These are phyloP conservation scores for Apotomis betuletana DNA, from an alignment of 2,888 invertebrate species.

Conservation along the genomic window DNA sequence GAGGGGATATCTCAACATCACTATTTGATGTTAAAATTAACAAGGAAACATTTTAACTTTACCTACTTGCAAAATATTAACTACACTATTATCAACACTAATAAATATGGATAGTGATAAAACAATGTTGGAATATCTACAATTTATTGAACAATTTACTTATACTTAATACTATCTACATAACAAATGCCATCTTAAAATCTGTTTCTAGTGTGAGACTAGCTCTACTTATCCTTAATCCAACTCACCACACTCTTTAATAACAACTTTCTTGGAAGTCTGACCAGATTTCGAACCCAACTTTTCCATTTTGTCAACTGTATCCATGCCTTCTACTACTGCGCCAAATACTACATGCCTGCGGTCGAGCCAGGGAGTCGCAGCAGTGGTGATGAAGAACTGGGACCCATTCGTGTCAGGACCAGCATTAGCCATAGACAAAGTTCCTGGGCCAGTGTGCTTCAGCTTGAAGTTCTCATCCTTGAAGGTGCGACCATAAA, in stretches of 20 bases:
- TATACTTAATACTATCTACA: constrained; percentile 26
- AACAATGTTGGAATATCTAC: constrained; percentile 41
- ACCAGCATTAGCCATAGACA: constrained; percentile 98
- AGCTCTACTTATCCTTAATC: constrained; percentile 49
- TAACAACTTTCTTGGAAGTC: constrained; percentile 90
- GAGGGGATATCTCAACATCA: no score
- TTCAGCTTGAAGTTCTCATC: constrained; percentile 98
- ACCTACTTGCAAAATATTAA: no score
- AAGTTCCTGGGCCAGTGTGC: constrained; percentile 93
- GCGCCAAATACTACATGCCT: constrained; percentile 97
- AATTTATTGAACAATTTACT: constrained; percentile 35
- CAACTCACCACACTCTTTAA: constrained; percentile 93
- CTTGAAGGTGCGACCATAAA: constrained; percentile 96
- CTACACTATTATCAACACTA: neutral
- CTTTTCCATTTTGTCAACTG: constrained; percentile 93
- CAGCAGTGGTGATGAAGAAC: constrained; percentile 97
- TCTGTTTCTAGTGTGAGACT: constrained; percentile 3
- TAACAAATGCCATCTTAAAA: constrained; percentile 24
- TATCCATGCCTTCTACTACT: constrained; percentile 95
- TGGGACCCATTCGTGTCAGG: constrained; percentile 98
- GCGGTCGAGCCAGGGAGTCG: constrained; percentile 96
- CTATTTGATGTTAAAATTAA: no score
- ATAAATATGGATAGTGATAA: constrained; percentile 14
- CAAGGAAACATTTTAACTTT: no score
- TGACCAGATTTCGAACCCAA: constrained; percentile 93